Base-by-base conservation (phyloP, 2,113 vertebrate genomes). In the Sylvilagus bachmani region DNA sequence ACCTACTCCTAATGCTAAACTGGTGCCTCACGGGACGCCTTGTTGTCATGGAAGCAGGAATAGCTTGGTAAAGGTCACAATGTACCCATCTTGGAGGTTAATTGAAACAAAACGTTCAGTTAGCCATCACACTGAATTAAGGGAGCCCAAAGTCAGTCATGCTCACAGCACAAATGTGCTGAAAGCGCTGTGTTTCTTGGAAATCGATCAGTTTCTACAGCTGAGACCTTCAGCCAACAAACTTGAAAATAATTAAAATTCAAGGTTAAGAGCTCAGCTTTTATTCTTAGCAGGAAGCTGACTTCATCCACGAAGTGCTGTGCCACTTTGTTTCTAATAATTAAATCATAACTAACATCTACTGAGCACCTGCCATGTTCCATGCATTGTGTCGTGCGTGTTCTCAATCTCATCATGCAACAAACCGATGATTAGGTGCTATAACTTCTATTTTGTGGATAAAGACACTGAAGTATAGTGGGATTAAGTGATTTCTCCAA, bases 191-290 rank as follows among this genome's bases (percentile, higher is more conserved):
- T 25, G 25, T 79, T 96, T 92, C 89, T 91, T 96, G 33, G 82
- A 82, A 96, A 97, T 94, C 73, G 55, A 85, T 95, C 33, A 69
- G n/a, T 64, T 88, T 49, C 74, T 80, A 91, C 10, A 73, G 67
- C 44, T 71, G 69, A 73, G 62, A 93, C 81, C 77, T 81, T 84
- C 13, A 64, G 75, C 53, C 55, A 90, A 95, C 67, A 97, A 94
- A 75, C 69, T 73, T 91, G 64, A 95, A 87, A 74, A 93, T 95
- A 89, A 94, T 91, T 87, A 94, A 90, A 22, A 58, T 31, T 85
- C 25, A 80, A 95, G 61, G 82, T 92, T 91, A 87, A 95, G 67
- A 64, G 27, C 55, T 79, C 80, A 91, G 64, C 17, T 88, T 87
- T 94, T 81, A 49, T 84, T 95, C 82, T 96, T 73, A 90, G 67